Evolutionary conservation across 2,113 vertebrate species (phyloP), one percentile per base, ranked within the genome.

Genomic region (Crotalus viridis): DNA sequence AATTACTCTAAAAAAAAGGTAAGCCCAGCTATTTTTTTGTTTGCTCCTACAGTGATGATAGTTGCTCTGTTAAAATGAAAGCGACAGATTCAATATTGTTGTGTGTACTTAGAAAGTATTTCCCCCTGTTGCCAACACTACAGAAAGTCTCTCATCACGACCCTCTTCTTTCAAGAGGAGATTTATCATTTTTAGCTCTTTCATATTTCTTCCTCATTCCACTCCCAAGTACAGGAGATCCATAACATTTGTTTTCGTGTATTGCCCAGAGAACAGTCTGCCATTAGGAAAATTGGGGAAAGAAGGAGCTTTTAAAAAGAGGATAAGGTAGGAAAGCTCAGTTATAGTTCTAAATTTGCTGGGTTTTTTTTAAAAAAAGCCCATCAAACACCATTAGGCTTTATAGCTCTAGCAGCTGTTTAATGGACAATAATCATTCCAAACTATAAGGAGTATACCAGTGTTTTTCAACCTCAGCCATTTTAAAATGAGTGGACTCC

Each of bases 11-110:
- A 9, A 61, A 61, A 39, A 33, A 8, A 74, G 33, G 15, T 39
- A 19, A 81, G 74, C 17, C 86, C 22, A 87, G 17, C 17, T 81
- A 90, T 69, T 52, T 87, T 19, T 74, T 9, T 95, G 94, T 95
- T 59, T 92, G 46, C 33, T 94, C 92, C 87, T 59, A 92, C 59
- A 91, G 24, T 28, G 87, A 3, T 51, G 46, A 92, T 92, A 2
- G 59, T 69, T 94, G 93, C 19, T 94, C 0, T 51, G 55, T 69
- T 61, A 90, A 91, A 95, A 87, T 95, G 94, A 95, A 92, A 96
- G 69, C 13, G 93, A 90, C 0, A 0, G 0, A 24, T 93, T 95
- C 39, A 48, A 24, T 86, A 89, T 61, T 89, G 55, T 88, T 54
- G 90, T 87, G 64, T 93, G 81, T 89, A 57, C 90, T 92, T 51